Percentiles rank a stretch among this genome's conserved stretches.
phyloP scores from a whole-genome alignment of 1,140 invertebrate genomes.

The Drosophila melanica region DNA sequence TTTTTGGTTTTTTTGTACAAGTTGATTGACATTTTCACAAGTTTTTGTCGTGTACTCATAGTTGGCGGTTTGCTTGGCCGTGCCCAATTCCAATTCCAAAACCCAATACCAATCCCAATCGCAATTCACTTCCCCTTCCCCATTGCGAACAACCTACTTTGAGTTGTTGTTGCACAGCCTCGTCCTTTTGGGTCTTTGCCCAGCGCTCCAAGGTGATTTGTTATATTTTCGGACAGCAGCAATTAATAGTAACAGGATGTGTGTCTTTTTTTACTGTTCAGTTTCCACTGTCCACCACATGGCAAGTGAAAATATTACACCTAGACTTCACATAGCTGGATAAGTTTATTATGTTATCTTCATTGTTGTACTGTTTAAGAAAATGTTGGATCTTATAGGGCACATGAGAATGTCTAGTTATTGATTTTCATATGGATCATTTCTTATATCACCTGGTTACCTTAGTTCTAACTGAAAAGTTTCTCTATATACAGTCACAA shows the following conservation, averaged over 20 bases:
- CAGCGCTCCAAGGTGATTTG: slow-evolving; percentile 76
- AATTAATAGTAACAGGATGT: slow-evolving; percentile 83
- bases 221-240: slow-evolving; percentile 83
- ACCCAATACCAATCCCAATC: slow-evolving; percentile 1
- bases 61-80: slow-evolving; percentile 39
- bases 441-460: no score
- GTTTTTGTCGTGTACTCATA: slow-evolving; percentile 72
- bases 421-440: not conserved
- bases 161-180: slow-evolving; percentile 37
- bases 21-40: slow-evolving; percentile 83
- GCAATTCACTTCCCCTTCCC: slow-evolving; percentile 16
- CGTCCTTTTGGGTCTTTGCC: slow-evolving; percentile 67
- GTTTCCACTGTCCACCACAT: slow-evolving; percentile 15
- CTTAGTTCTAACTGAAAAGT: no score
- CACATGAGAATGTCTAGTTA: not conserved
- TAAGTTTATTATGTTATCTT: slow-evolving; percentile 30
- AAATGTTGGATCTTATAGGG: slow-evolving; percentile 1
- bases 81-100: slow-evolving; percentile 26
- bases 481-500: not conserved
- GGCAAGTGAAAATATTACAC: slow-evolving; percentile 22
- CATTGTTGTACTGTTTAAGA: not conserved
- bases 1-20: slow-evolving; percentile 56
- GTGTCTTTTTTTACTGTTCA: slow-evolving; percentile 42
- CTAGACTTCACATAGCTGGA: not conserved
- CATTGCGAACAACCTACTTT: slow-evolving; percentile 14